Evolutionary conservation across 1,140 invertebrate genomes (phyloP).

Genomic region (Parapsyche elsis): DNA sequence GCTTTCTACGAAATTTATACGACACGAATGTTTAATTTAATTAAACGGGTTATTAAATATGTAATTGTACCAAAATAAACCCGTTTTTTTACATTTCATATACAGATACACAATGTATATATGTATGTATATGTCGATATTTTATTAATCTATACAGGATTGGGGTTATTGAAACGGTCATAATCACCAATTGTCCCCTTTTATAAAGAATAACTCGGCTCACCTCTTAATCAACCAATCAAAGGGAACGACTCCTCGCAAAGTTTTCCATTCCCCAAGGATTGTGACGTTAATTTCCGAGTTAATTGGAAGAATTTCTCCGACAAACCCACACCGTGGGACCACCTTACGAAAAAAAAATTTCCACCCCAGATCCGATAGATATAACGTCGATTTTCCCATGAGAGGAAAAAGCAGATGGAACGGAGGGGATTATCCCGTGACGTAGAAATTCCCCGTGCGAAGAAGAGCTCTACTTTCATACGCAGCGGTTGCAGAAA

Average conservation of each 20-base stretch:
- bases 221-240: conserved; percentile 19
- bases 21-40: no score
- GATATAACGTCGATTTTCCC: background rate
- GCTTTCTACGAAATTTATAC: no score
- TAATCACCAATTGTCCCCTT: no score
- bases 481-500: background rate
- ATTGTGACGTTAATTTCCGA: conserved; percentile 10
- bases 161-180: no score
- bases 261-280: background rate
- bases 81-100: no score
- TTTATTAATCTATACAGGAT: no score
- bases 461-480: background rate
- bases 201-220: background rate
- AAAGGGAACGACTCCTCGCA: background rate
- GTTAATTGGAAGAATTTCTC: background rate
- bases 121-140: no score
- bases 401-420: no score
- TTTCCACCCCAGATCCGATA: background rate
- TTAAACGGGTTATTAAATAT: no score
- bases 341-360: background rate
- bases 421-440: background rate
- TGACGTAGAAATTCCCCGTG: background rate
- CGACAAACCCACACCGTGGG: no score
- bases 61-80: no score
- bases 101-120: no score